Conservation (phyloP, 2,888 invertebrate genomes). For the Molorchus minor region DNA sequence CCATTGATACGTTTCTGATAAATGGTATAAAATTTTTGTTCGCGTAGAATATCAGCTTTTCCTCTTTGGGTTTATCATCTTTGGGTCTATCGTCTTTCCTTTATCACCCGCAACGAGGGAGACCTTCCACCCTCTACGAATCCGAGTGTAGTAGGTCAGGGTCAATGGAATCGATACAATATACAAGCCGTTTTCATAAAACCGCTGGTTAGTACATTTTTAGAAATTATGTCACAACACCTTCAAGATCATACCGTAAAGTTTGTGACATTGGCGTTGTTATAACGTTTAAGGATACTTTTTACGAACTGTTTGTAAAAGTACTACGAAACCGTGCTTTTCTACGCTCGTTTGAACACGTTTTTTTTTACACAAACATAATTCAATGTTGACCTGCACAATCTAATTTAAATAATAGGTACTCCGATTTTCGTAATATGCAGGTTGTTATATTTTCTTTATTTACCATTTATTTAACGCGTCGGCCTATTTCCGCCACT, state of each 20-base stretch:
- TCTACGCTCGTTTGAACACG: slow-evolving; percentile 13
- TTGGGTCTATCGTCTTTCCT: slow-evolving; percentile 11
- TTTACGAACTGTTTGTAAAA: slow-evolving; percentile 23
- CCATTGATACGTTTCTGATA: no score
- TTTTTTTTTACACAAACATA: slow-evolving; percentile 18
- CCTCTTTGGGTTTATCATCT: no score
- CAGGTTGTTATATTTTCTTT: no score
- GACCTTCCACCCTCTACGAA: slow-evolving; percentile 19
- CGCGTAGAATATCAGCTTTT: no score
- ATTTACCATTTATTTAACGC: no score
- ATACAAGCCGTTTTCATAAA: slow-evolving; percentile 22
- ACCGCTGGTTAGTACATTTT: slow-evolving; percentile 16
- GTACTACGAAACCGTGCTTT: slow-evolving; percentile 25
- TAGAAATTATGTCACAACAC: slow-evolving; percentile 18
- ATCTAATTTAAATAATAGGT: slow-evolving; percentile 1
- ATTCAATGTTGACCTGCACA: slow-evolving; percentile 22
- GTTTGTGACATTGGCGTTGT: slow-evolving; percentile 23
- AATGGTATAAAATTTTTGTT: no score
- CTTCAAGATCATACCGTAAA: slow-evolving; percentile 21
- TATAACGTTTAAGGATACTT: slow-evolving; percentile 26
- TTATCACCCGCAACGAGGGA: background rate
- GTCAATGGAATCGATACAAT: slow-evolving; percentile 27
- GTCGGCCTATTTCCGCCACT: no score
- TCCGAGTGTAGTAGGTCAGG: slow-evolving; percentile 27
- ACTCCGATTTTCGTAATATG: no score